Base-by-base conservation (phyloP, 2,113 vertebrate genomes). In the Tetraodon nigroviridis region DNA sequence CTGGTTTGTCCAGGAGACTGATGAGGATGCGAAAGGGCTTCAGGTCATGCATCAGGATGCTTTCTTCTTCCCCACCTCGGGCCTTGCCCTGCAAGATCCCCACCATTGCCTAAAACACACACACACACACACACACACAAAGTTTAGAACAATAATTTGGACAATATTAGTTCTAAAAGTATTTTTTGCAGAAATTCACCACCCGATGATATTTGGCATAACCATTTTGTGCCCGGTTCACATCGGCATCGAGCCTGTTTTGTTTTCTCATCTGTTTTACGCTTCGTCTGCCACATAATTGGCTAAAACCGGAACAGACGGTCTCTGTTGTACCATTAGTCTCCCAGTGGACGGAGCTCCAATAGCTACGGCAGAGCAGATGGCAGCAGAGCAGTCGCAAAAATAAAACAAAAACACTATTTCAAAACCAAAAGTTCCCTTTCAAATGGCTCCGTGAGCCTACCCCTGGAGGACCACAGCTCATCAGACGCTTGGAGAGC, bases 1-100 rank as follows among this genome's bases (percentile, higher is more conserved):
- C 97, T 57, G 97, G 97, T 82, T 99, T 99, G 88, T 99, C 97
- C 86, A 99, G 86, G 61, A 99, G 90, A 84, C 96, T 98, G 85
- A 99, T 97, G 69, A 99, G 93, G 89, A 99, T 98, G 61, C 97
- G 93, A 76, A 99, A 99, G 16, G 97, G 97, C 86, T 98, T 98
- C 56, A 99, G 90, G 82, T 99, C 96, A 37, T 97, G 96, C 92
- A 93, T 96, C 73, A 96, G 86, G 1, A 93, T 87, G 65, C 91
- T 98, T 78, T 98, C 97, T 70, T 92, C 91, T 81, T 97, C 93
- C 75, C 93, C 93, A 16, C 92, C 92, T 24, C 89, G 72, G 55
- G 93, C 94, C 75, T 96, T 98, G 44, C 97, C 91, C 86, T 99
- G 94, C 69, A 99, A 89, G 83, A 98, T 99, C 66, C 94, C 95